These are phyloP conservation scores for Galemys pyrenaicus DNA, from an alignment of 2,113 vertebrate genomes.

Conservation along the genomic window DNA sequence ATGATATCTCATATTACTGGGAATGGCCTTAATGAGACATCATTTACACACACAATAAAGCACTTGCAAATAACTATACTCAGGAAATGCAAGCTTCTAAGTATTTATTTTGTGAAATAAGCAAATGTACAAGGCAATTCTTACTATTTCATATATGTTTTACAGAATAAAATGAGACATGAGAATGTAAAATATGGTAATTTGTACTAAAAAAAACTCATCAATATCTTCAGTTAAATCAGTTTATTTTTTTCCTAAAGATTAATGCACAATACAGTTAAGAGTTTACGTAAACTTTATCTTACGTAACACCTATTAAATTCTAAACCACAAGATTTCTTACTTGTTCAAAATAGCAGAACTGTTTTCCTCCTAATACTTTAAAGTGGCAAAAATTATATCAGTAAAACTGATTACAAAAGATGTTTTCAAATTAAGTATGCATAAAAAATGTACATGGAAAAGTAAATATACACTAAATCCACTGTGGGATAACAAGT, in stretches of 20 bases:
- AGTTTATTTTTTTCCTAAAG: not conserved
- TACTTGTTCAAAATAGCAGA: constrained; percentile 13
- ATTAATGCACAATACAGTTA: not conserved
- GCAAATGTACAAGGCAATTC: not conserved
- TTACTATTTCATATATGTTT: constrained; percentile 2
- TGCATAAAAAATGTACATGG: not conserved
- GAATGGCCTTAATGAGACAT: constrained; percentile 24
- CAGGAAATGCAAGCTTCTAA: constrained; percentile 15
- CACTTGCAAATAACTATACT: constrained; percentile 45
- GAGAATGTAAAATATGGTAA: not conserved
- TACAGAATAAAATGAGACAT: constrained; percentile 35
- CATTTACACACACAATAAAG: constrained; percentile 24
- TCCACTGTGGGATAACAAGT: not conserved
- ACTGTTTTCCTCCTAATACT: constrained; percentile 26
- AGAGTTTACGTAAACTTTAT: constrained; percentile 25
- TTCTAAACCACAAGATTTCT: constrained; percentile 16
- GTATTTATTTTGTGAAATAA: not conserved
- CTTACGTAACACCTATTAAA: constrained; percentile 14
- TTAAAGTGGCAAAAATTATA: constrained; percentile 2
- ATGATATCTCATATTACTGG: not conserved
- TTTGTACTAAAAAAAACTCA: not conserved
- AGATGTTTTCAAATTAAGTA: constrained; percentile 22
- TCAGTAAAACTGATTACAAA: not conserved
- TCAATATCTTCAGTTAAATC: not conserved
- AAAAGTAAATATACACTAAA: constrained; percentile 28